A percentile compares a stretch with the other conserved stretches of the same genome.
These are phyloP conservation scores for Oreocharis arfaki DNA, from an alignment of 2,113 vertebrate genomes.

Conservation along the genomic window DNA sequence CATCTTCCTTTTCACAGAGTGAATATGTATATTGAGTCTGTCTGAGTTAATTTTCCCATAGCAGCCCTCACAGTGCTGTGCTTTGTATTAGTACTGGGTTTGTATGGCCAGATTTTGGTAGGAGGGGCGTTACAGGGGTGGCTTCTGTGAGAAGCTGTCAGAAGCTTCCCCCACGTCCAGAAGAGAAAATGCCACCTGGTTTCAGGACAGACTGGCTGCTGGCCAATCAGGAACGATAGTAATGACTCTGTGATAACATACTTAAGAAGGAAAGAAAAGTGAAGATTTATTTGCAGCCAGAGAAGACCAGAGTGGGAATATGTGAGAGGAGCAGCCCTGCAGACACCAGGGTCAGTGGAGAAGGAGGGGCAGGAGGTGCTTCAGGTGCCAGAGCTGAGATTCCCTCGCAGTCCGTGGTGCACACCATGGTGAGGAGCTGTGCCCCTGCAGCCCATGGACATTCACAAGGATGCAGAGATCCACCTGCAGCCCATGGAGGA, in stretches of 20 bases:
- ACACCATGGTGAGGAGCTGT: neutral
- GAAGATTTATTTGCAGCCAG: neutral
- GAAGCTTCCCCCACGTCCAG: neutral
- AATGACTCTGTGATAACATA: too few species aligned
- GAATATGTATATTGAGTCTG: neutral
- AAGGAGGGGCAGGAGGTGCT: neutral
- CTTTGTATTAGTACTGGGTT: neutral
- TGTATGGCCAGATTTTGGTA: neutral
- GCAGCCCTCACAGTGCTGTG: neutral
- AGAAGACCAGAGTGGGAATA: neutral
- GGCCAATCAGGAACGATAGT: neutral
- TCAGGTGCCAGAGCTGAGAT: neutral
- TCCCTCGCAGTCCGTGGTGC: rapidly evolving
- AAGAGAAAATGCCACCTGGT: neutral
- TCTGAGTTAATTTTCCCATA: neutral
- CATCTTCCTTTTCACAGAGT: neutral
- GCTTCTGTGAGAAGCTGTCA: neutral
- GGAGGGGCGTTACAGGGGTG: neutral
- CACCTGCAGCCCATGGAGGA: neutral
- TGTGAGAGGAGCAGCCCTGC: neutral
- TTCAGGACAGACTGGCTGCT: neutral
- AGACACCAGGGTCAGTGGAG: neutral
- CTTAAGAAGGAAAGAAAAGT: neutral
- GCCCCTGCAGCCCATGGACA: neutral
- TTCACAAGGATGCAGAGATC: neutral